Evolutionary conservation across 2,113 vertebrate genomes (phyloP).

Genomic region (Vimba vimba): DNA sequence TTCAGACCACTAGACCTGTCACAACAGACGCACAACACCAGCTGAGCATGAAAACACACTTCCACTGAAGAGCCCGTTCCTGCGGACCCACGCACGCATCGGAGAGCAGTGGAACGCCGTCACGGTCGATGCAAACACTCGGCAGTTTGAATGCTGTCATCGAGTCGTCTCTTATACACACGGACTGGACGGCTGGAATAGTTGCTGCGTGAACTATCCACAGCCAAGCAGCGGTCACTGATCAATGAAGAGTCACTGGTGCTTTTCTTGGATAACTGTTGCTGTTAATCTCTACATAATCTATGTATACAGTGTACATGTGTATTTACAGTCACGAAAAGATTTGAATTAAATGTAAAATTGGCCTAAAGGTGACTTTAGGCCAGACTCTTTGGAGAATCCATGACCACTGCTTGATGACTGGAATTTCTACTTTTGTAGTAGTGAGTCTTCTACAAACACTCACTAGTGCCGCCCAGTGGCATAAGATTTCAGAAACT

Average conservation of each 20-base stretch:
- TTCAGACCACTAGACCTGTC: slow-evolving; percentile 21
- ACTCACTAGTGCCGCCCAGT: slow-evolving; percentile 46
- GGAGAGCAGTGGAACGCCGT: slow-evolving; percentile 21
- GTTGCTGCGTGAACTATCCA: slow-evolving; percentile 45
- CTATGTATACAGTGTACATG: not conserved
- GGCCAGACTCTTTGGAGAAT: not conserved
- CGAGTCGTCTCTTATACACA: slow-evolving; percentile 32
- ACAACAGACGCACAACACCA: slow-evolving; percentile 41
- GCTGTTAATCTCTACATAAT: not conserved
- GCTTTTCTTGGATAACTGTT: not conserved
- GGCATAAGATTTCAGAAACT: slow-evolving; percentile 2
- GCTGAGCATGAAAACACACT: slow-evolving; percentile 41
- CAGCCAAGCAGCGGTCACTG: slow-evolving; percentile 37
- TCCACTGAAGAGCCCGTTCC: slow-evolving; percentile 20
- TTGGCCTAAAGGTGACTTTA: not conserved
- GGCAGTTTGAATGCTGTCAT: slow-evolving; percentile 42
- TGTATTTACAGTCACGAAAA: not conserved
- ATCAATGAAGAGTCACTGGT: slow-evolving; percentile 22
- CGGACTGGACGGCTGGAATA: slow-evolving; percentile 29
- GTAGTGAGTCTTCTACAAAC: slow-evolving; percentile 11
- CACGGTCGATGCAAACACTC: slow-evolving; percentile 49
- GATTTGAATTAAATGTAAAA: not conserved
- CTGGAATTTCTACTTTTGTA: slow-evolving; percentile 11
- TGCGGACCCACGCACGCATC: slow-evolving; percentile 31
- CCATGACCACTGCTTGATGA: slow-evolving; percentile 28